phyloP scores from a whole-genome alignment of 2,888 invertebrate genomes.

The Cerceris ruficornis region DNA sequence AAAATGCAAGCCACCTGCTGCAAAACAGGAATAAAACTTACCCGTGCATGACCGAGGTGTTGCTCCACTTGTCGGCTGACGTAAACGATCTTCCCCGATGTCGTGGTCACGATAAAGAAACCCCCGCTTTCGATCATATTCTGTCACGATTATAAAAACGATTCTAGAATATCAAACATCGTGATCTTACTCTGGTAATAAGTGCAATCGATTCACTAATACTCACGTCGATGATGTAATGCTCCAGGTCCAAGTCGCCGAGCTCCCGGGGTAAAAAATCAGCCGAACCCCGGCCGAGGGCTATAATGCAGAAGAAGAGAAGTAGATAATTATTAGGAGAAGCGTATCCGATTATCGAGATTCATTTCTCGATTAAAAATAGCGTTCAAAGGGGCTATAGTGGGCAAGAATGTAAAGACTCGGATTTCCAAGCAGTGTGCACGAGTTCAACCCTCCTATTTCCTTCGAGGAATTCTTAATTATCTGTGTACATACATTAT shows the following conservation, averaged over 20 bases:
- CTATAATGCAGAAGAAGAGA: conserved; percentile 61
- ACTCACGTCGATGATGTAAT: conserved; percentile 81
- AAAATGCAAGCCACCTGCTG: not conserved
- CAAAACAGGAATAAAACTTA: conserved; percentile 76
- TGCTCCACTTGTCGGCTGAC: conserved; percentile 93
- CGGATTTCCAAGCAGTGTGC: too few species aligned
- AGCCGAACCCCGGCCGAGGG: conserved; percentile 68
- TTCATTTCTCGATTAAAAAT: too few species aligned
- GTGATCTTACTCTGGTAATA: conserved; percentile 19
- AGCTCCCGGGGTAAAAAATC: conserved; percentile 72
- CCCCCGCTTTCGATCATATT: conserved; percentile 85
- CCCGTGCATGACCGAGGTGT: conserved; percentile 92
- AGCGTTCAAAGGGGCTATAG: too few species aligned
- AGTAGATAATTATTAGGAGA: not conserved
- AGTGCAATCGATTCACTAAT: conserved; percentile 22
- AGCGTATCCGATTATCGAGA: too few species aligned
- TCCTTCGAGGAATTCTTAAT: too few species aligned
- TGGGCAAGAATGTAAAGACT: too few species aligned
- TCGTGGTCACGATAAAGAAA: conserved; percentile 90
- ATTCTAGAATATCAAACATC: conserved; percentile 20
- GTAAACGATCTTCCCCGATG: conserved; percentile 92
- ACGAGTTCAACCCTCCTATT: too few species aligned
- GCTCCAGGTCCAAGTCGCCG: conserved; percentile 78
- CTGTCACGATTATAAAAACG: conserved; percentile 48
- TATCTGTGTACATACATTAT: too few species aligned